These are phyloP conservation scores for Anodontia alba DNA, from an alignment of 2,888 invertebrate species.

Conservation along the genomic window DNA sequence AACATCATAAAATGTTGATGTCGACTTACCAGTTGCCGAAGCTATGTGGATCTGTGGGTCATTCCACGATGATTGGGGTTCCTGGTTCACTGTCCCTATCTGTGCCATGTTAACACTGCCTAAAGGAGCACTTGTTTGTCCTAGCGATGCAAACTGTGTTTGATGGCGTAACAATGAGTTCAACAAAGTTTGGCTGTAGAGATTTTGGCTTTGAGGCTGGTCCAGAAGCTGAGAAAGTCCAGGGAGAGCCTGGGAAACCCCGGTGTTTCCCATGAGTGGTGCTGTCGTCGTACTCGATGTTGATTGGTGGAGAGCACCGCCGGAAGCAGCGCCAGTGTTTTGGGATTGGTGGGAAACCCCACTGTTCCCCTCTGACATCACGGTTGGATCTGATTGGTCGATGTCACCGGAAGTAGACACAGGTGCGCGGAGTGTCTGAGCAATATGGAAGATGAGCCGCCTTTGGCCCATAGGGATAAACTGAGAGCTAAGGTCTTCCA, in stretches of 20 bases:
- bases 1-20: too few species aligned
- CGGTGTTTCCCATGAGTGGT: neutral
- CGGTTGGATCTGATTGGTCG: neutral
- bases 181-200: neutral
- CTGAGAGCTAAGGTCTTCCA: conserved; percentile 14
- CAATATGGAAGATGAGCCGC: conserved; percentile 5
- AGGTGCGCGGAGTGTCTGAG: neutral
- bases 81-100: too few species aligned
- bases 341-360: neutral
- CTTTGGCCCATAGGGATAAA: conserved; percentile 17
- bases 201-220: neutral
- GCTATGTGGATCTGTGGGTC: too few species aligned
- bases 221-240: too few species aligned
- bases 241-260: neutral
- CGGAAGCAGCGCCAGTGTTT: neutral
- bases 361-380: neutral
- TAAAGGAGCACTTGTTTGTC: neutral
- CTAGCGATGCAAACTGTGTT: neutral
- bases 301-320: neutral
- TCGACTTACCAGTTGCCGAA: too few species aligned
- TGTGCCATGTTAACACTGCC: too few species aligned
- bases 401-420: neutral
- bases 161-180: neutral
- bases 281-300: neutral
- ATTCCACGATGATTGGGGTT: too few species aligned